phyloP scores from a whole-genome alignment of 2,113 vertebrate genomes.

The Pogona vitticeps region DNA sequence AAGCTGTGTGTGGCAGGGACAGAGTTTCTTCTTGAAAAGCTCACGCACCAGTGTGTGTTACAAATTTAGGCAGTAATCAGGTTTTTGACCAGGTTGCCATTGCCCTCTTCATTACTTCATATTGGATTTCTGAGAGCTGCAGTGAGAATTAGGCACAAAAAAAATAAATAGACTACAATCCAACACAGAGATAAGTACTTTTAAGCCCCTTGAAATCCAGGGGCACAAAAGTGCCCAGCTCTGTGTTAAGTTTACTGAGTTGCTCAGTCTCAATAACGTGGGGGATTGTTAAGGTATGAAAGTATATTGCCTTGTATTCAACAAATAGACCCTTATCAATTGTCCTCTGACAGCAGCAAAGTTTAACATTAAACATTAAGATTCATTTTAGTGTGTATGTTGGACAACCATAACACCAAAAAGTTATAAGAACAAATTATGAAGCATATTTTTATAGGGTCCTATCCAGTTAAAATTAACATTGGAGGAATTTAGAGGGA shows the following conservation, averaged over 20 bases:
- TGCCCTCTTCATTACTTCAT: background rate
- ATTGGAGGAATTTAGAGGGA: background rate
- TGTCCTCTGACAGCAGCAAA: background rate
- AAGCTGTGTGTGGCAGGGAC: background rate
- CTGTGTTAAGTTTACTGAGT: too few relatives aligned
- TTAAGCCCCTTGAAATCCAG: background rate
- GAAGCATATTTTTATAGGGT: background rate
- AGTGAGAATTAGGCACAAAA: background rate
- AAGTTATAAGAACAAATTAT: background rate
- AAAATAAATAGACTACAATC: background rate
- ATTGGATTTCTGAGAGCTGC: background rate
- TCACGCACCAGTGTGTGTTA: conserved; percentile 9
- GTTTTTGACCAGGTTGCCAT: conserved; percentile 15
- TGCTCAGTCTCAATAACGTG: background rate
- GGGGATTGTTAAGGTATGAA: too few relatives aligned
- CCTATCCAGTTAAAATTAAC: background rate
- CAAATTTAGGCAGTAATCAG: background rate
- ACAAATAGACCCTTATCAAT: background rate
- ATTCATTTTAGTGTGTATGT: background rate
- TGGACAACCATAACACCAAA: background rate
- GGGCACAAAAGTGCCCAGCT: too few relatives aligned
- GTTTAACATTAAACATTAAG: conserved; percentile 14
- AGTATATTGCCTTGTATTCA: background rate
- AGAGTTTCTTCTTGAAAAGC: background rate
- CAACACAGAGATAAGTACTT: background rate